A percentile compares a stretch with the other conserved stretches of the same genome.
phyloP scores from a whole-genome alignment of 1,140 invertebrate genomes.

The Euschistus heros region DNA sequence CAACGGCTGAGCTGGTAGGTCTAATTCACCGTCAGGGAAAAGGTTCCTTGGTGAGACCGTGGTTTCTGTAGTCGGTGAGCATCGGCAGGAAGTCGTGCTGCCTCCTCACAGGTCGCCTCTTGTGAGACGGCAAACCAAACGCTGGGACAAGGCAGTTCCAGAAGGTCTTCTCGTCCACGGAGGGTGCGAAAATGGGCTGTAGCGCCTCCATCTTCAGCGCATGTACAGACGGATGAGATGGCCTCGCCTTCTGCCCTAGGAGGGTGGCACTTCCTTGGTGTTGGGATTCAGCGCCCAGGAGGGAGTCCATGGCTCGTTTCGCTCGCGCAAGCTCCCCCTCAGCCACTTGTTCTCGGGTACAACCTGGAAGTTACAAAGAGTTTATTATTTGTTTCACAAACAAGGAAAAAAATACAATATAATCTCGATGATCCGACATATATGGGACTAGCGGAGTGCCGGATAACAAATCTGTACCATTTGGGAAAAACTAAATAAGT shows the following conservation, averaged over 20 bases:
- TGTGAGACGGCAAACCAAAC: background rate
- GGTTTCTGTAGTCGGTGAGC: background rate
- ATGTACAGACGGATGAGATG: no score
- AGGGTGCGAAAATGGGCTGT: no score
- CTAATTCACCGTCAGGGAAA: no score
- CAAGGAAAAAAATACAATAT: no score
- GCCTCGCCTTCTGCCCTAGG: background rate
- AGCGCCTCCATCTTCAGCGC: no score
- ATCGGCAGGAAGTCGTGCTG: background rate
- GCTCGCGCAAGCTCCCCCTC: slow-evolving; percentile 15
- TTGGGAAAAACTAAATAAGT: no score
- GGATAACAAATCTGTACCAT: no score
- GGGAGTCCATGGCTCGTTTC: slow-evolving; percentile 14
- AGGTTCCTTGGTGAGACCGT: background rate
- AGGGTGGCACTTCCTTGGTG: background rate
- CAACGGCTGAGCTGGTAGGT: no score
- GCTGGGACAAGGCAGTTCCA: background rate
- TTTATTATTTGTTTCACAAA: no score
- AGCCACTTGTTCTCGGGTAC: slow-evolving; percentile 19
- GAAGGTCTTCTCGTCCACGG: background rate
- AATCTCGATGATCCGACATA: no score
- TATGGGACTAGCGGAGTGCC: no score
- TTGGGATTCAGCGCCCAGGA: slow-evolving; percentile 22
- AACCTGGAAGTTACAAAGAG: no score
- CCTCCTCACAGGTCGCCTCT: background rate